Evolutionary conservation across 2,113 vertebrate species (phyloP).

Genomic region (Delphinus delphis): DNA sequence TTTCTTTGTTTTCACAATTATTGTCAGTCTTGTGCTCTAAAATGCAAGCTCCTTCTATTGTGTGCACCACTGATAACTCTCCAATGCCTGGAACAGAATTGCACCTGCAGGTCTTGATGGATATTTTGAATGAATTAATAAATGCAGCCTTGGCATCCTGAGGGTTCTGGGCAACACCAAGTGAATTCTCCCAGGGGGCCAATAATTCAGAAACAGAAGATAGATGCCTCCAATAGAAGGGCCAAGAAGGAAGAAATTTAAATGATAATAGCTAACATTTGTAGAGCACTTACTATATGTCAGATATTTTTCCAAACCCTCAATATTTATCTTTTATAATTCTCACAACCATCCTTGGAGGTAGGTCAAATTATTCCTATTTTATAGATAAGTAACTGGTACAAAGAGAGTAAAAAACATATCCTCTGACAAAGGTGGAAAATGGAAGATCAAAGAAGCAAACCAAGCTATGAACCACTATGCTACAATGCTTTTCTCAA

Average conservation of each 20-base stretch:
- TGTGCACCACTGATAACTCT: background rate
- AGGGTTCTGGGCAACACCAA: background rate
- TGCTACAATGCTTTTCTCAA: background rate
- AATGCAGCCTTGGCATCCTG: background rate
- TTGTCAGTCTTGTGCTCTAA: background rate
- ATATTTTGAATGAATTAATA: constrained; percentile 18
- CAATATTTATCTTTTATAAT: background rate
- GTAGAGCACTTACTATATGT: background rate
- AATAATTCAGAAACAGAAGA: background rate
- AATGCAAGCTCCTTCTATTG: background rate
- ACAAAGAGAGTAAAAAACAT: background rate
- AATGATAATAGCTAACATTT: background rate
- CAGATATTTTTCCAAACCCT: background rate
- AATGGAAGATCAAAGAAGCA: background rate
- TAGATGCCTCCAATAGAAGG: background rate
- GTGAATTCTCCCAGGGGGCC: background rate
- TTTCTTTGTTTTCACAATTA: background rate
- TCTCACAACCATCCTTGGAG: background rate
- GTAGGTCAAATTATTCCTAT: background rate
- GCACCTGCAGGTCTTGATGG: background rate
- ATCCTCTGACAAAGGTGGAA: background rate
- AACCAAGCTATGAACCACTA: background rate
- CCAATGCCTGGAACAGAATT: background rate
- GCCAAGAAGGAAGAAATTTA: background rate
- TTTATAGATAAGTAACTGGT: background rate